Evolutionary conservation across 2,888 invertebrate species (phyloP), one percentile per base, ranked within the genome.

Genomic region (Pocota personata): DNA sequence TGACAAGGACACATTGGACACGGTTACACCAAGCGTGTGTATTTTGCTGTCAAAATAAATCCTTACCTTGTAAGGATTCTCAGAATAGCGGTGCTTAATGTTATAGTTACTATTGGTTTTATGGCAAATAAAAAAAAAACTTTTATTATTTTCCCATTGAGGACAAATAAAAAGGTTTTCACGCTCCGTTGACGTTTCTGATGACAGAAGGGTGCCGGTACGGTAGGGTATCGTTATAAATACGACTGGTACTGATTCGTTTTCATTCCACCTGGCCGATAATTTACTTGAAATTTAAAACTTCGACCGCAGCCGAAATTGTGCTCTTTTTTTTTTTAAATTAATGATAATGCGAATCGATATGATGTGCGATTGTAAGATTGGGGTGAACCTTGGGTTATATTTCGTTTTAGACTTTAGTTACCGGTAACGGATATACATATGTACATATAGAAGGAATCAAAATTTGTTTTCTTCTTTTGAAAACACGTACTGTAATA

Each of bases 231-330:
- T 57, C 14, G 24, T 21, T 71, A 71, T 16, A 19, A 37, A 43
- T 50, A 58, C 58, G 37, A 16, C 27, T 4, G n/a, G 58, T 37
- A 32, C 46, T 19, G 19, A 48, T 43, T 72, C 43, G 21, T 62
- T 78, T 83, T 83, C 52, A 43, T 67, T 55, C 52, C 78, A 83
- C 66, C 78, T 83, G 78, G 78, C 30, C 60, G 60, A 60, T 62
- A 46, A 27, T 24, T 55, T 57, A 1, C 14, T 50, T 40, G 57
- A 58, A 66, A 66, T 16, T 43, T 52, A 52, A 71, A 64, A 76
- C 69, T 30, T 27, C 24, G 19, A 48, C 48, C 46, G 3, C 75
- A 46, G 43, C 52, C 30, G 55, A 69, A 52, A 58, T 37, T 48
- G 12, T 21, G 7, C 35, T 60, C 27, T 24, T 19, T 40, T 32